Conservation (phyloP, 2,888 invertebrate genomes). For the Agrochola lychnidis region DNA sequence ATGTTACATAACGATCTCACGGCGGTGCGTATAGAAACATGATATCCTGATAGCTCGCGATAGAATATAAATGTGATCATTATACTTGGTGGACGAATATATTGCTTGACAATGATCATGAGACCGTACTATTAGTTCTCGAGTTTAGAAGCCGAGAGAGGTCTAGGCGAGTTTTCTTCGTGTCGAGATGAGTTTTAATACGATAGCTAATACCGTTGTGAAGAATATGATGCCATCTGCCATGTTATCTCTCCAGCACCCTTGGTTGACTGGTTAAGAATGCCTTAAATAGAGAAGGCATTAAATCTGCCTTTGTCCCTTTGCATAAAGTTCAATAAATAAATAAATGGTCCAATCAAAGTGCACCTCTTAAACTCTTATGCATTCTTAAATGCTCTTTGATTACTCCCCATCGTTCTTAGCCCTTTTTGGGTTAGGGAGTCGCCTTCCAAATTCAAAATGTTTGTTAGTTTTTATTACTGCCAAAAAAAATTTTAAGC, state of each 20-base stretch:
- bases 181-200: neutral
- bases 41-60: constrained; percentile 40
- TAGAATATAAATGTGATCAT: constrained; percentile 63
- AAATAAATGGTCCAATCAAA: neutral
- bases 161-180: constrained; percentile 6
- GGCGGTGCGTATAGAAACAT: constrained; percentile 37
- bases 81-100: constrained; percentile 56
- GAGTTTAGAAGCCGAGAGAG: neutral
- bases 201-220: neutral
- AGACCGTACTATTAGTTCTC: constrained; percentile 31
- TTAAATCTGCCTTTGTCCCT: neutral
- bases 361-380: neutral
- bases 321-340: neutral
- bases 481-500: too few relatives aligned
- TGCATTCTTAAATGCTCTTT: neutral
- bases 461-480: too few relatives aligned
- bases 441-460: neutral
- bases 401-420: neutral
- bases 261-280: neutral
- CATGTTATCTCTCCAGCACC: neutral
- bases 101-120: constrained; percentile 61
- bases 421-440: neutral
- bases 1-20: constrained; percentile 40
- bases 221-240: neutral
- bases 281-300: neutral